phyloP scores from a whole-genome alignment of 2,113 vertebrate species.

The Sebastes fasciatus region DNA sequence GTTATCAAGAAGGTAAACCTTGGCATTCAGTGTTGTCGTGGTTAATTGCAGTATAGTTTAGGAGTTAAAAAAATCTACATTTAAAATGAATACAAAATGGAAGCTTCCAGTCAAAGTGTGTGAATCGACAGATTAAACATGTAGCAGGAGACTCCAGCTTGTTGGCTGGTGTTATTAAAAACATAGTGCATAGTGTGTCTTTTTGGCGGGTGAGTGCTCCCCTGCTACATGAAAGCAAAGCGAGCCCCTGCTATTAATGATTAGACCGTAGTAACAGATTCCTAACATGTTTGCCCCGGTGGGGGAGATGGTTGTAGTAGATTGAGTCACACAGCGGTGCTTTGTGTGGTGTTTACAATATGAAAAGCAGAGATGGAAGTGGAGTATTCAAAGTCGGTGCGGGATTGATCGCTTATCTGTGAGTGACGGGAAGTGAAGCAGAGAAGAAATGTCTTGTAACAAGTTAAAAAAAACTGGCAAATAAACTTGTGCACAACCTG shows the following conservation, averaged over 20 bases:
- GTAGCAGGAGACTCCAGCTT: neutral
- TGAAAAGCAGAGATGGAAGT: slow-evolving; percentile 32
- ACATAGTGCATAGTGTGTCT: neutral
- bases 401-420: slow-evolving; percentile 16
- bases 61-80: neutral
- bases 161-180: neutral
- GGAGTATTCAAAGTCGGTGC: slow-evolving; percentile 11
- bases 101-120: neutral
- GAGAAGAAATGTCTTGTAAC: slow-evolving; percentile 41
- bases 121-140: neutral
- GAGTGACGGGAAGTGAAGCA: slow-evolving; percentile 26
- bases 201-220: slow-evolving; percentile 1
- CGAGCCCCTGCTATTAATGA: slow-evolving; percentile 75
- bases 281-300: slow-evolving; percentile 68
- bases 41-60: neutral
- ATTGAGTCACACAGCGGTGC: slow-evolving; percentile 32
- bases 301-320: slow-evolving; percentile 10
- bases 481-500: slow-evolving; percentile 67
- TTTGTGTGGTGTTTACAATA: slow-evolving; percentile 35
- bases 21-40: neutral
- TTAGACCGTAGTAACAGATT: slow-evolving; percentile 78
- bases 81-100: neutral
- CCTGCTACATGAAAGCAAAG: slow-evolving; percentile 45
- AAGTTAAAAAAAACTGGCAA: slow-evolving; percentile 17
- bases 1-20: neutral